Base-by-base conservation (phyloP, 2,888 invertebrate species). In the Agriopis leucophaearia region DNA sequence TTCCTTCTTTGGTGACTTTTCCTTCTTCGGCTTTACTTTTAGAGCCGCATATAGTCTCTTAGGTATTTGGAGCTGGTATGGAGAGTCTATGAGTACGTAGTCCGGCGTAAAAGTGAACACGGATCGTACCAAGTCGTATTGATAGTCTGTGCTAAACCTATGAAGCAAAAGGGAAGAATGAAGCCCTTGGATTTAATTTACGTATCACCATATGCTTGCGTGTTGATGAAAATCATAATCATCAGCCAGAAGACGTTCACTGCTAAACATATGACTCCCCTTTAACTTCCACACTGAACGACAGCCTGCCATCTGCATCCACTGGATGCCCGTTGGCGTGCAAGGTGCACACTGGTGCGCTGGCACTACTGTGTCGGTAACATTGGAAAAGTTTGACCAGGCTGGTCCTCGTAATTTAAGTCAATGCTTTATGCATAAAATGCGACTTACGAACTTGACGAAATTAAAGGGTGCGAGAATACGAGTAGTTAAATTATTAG, bases 121-220 rank as follows among this genome's bases (percentile, higher is more conserved):
- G 0, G 92, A 88, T 0, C 92, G 86, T 0, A 94, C 83, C 1
- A 94, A 67, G 18, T 92, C 76, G 78, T 87, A 93, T 68, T 93
- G 93, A 71, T 87, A 93, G 66, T 94, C 93, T 0, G 92, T 87
- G 69, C 92, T 90, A 78, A 94, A 92, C 44, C 93, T 93, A 74
- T 8, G 16, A 63, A 18, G 7, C 47, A 56, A 36, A 59, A 16
- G 0, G 27, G 4, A 9, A 50, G 47, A 8, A 9, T 51, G 8
- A 40, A 13, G 38, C 44, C 13, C 10, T 45, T 45, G 15, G 15
- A 12, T 10, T 47, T 8, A 47, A 47, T 15, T 15, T 10, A 27
- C 27, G 27, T 27, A 27, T 27, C 27, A 27, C 27, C 27, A 27
- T 27, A 27, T 5, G 27, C 27, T 5, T 27, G 27, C 1, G 5